Base-by-base conservation (phyloP, 1,140 invertebrate species). In the Scaptomyza graminum region DNA sequence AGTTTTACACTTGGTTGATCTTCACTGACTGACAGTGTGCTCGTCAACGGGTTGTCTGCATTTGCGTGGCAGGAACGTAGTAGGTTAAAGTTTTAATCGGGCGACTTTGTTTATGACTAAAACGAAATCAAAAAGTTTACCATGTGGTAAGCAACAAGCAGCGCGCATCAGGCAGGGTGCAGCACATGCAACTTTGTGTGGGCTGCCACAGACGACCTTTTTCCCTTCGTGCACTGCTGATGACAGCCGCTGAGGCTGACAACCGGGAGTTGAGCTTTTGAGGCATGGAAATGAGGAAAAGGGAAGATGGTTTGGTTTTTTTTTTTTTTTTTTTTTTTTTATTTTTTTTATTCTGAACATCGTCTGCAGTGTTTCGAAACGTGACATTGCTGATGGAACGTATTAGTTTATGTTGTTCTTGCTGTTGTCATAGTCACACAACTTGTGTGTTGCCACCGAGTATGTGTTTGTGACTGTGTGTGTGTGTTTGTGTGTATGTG, bases 81-180 rank as follows among this genome's bases (percentile, higher is more conserved):
- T 22, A 25, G 62, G 71, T 60, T 52, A 61, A 71, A 75, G 49
- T 77, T 77, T 75, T 75, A 77, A 70, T 75, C 72, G 62, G 51
- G 56, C 57, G 65, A 62, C 66, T 76, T 74, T 70, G 74, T 74
- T 39, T 74, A 69, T 63, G 55, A 74, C 65, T 44, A 56, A 64
- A 74, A 74, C 73, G 74, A 76, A 74, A 76, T 76, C 60, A 76
- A 69, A 76, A 74, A 59, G 41, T 76, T 74, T 63, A 54, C 43
- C 65, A 56, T 64, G 74, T 73, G 57, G 62, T 41, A 65, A 57
- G 62, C 56, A 57, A 47, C 56, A 57, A 73, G 59, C 56, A 57
- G 51, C 56, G 64, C 52, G 51, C 56, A 56, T 1, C 3, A 6
- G 28, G 31, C 31, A 34, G 31, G 31, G 31, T 34, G 74, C 65